These are phyloP conservation scores for Chrysomela aeneicollis DNA, from an alignment of 2,888 invertebrate genomes.

Conservation along the genomic window DNA sequence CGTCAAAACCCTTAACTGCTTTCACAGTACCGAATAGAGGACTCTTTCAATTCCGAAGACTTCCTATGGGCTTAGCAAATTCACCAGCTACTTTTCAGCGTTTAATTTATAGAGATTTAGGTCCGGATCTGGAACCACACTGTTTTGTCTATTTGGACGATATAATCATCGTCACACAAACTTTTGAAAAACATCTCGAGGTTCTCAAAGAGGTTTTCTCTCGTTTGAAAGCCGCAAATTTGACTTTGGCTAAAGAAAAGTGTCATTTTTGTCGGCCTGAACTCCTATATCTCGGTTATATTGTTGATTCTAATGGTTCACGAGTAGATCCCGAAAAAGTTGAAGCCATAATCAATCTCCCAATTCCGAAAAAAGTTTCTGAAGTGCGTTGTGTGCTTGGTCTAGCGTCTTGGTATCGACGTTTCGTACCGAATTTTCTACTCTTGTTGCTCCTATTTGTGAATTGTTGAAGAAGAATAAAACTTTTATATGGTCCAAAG, in stretches of 20 bases:
- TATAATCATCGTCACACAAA: slow-evolving; percentile 37
- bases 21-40: slow-evolving; percentile 46
- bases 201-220: slow-evolving; percentile 38
- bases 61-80: slow-evolving; percentile 45
- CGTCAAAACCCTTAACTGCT: slow-evolving; percentile 39
- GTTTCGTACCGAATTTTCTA: slow-evolving; percentile 36
- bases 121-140: slow-evolving; percentile 39
- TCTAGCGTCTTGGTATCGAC: slow-evolving; percentile 38
- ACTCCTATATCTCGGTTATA: slow-evolving; percentile 19
- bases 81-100: slow-evolving; percentile 45
- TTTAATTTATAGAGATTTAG: slow-evolving; percentile 38
- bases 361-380: not conserved
- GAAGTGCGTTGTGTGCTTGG: slow-evolving; percentile 25
- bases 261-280: slow-evolving; percentile 14
- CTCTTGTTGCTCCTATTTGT: slow-evolving; percentile 28
- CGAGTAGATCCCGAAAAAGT: slow-evolving; percentile 16
- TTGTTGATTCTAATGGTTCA: slow-evolving; percentile 7
- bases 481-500: slow-evolving; percentile 29
- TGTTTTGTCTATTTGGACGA: slow-evolving; percentile 45
- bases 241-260: slow-evolving; percentile 35
- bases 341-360: slow-evolving; percentile 1
- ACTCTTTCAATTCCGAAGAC: slow-evolving; percentile 42
- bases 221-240: slow-evolving; percentile 35
- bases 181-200: slow-evolving; percentile 35
- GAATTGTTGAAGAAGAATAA: slow-evolving; percentile 28